Evolutionary conservation across 2,888 invertebrate genomes (phyloP).

Genomic region (Rhaphigaster nebulosa): DNA sequence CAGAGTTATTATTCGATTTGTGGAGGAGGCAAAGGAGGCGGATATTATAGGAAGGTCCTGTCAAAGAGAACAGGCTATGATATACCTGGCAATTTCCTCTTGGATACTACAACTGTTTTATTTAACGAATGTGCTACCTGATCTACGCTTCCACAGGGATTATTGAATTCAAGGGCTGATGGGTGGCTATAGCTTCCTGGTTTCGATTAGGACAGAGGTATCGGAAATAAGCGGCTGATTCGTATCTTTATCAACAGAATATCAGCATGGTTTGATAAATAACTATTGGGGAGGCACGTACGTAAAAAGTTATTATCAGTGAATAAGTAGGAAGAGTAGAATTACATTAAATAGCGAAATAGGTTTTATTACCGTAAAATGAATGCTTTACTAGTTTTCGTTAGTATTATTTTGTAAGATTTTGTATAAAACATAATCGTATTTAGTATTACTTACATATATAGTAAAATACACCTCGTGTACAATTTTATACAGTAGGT

Average conservation of each 20-base stretch:
- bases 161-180: not conserved
- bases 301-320: not conserved
- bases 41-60: constrained; percentile 34
- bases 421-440: too few relatives aligned
- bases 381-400: too few relatives aligned
- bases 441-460: too few relatives aligned
- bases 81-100: constrained; percentile 35
- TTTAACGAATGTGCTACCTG: constrained; percentile 34
- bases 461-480: too few relatives aligned
- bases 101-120: not conserved
- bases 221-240: constrained; percentile 1
- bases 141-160: not conserved
- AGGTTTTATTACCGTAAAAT: too few relatives aligned
- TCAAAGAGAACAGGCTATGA: constrained; percentile 28
- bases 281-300: not conserved
- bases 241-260: not conserved
- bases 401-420: too few relatives aligned
- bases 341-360: too few relatives aligned
- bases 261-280: not conserved
- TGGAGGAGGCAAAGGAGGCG: constrained; percentile 1
- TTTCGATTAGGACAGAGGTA: not conserved
- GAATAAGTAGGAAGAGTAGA: too few relatives aligned
- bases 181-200: constrained; percentile 9
- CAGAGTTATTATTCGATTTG: constrained; percentile 42
- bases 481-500: too few relatives aligned